These are phyloP conservation scores for Temnothorax rugatulus DNA, from an alignment of 2,888 invertebrate species.

Conservation along the genomic window DNA sequence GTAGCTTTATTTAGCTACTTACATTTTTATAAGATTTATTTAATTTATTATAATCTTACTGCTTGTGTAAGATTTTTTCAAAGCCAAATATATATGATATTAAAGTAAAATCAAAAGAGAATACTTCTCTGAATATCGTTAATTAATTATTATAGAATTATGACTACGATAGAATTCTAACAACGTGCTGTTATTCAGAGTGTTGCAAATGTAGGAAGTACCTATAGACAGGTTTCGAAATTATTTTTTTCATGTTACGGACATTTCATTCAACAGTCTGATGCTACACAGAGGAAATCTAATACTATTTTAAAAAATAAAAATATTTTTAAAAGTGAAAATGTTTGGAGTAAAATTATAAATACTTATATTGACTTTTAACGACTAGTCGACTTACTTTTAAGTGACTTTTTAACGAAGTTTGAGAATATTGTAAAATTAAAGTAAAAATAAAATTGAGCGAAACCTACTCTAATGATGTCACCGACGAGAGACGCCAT, in stretches of 20 bases:
- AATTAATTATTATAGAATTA: background rate
- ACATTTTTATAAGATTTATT: background rate
- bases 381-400: too few relatives aligned
- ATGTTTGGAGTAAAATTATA: background rate
- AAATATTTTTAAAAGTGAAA: background rate
- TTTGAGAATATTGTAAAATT: background rate
- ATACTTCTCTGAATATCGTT: background rate
- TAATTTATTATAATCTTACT: background rate
- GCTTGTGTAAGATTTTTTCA: background rate
- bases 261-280: background rate
- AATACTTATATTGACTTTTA: background rate
- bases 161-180: too few relatives aligned
- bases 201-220: background rate
- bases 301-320: background rate
- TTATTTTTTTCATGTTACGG: background rate
- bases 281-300: background rate
- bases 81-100: background rate
- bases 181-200: background rate
- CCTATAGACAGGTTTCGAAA: conserved; percentile 14
- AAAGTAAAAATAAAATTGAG: background rate
- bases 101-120: background rate
- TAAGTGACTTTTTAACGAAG: background rate
- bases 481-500: conserved; percentile 98
- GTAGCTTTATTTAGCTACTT: background rate
- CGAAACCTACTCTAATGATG: conserved; percentile 93